phyloP scores from a whole-genome alignment of 2,888 invertebrate genomes.

The Elmis aenea region DNA sequence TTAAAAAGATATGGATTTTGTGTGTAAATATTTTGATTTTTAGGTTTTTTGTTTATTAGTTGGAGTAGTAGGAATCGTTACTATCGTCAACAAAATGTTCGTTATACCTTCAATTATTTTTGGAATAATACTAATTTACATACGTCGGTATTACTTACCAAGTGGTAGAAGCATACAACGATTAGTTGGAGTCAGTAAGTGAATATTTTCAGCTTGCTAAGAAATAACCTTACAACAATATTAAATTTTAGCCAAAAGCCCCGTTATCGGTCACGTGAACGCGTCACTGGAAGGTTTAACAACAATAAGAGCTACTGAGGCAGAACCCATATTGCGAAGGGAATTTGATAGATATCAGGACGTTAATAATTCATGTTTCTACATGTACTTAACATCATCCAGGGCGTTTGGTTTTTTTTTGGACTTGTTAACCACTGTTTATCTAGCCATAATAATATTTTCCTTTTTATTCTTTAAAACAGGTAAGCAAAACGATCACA shows the following conservation, averaged over 20 bases:
- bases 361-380: constrained; percentile 36
- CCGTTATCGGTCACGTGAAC: constrained; percentile 41
- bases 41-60: constrained; percentile 56
- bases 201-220: constrained; percentile 1
- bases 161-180: constrained; percentile 72
- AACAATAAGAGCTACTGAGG: constrained; percentile 38
- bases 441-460: constrained; percentile 9
- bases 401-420: constrained; percentile 24
- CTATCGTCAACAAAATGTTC: constrained; percentile 63
- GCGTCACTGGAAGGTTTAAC: constrained; percentile 42
- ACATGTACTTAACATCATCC: constrained; percentile 34
- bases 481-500: constrained; percentile 6
- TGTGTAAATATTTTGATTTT: constrained; percentile 16
- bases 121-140: constrained; percentile 55
- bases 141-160: constrained; percentile 63
- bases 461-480: constrained; percentile 10
- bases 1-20: too few species aligned
- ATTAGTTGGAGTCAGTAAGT: constrained; percentile 62
- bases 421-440: constrained; percentile 7
- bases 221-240: too few species aligned
- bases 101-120: constrained; percentile 61
- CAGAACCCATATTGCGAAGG: constrained; percentile 32
- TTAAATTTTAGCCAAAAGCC: constrained; percentile 41
- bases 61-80: constrained; percentile 67
- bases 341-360: constrained; percentile 44